A percentile compares a stretch with the other conserved stretches of the same genome.
Conservation (phyloP, 2,888 invertebrate species). For the Agonopterix heracliana region DNA sequence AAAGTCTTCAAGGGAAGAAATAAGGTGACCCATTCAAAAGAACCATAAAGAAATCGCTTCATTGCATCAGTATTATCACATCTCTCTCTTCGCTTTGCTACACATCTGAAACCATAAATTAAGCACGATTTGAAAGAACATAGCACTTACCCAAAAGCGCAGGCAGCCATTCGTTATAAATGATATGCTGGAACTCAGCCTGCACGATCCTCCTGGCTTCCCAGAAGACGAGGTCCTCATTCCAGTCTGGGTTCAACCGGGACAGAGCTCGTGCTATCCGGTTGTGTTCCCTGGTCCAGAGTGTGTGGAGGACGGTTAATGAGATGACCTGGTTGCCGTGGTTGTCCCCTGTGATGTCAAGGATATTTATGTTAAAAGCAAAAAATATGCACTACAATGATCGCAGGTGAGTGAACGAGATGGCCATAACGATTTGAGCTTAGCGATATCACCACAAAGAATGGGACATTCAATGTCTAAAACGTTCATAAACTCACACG, state of each 20-base stretch:
- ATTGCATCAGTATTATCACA: no score
- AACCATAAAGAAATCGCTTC: no score
- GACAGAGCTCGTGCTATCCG: conserved; percentile 79
- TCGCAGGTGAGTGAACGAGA: no score
- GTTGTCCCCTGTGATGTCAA: conserved; percentile 78
- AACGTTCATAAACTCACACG: no score
- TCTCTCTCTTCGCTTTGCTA: no score
- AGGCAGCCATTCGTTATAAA: conserved; percentile 89
- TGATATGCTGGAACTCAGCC: conserved; percentile 86
- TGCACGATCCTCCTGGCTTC: conserved; percentile 84
- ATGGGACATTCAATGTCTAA: no score
- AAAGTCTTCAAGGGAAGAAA: no score
- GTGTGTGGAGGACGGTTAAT: conserved; percentile 82
- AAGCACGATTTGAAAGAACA: no score
- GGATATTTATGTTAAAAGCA: not conserved
- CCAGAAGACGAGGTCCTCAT: conserved; percentile 83
- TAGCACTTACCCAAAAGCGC: conserved; percentile 78
- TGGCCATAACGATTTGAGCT: no score
- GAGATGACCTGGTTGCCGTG: conserved; percentile 87
- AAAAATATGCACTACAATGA: not conserved
- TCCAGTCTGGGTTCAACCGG: conserved; percentile 83
- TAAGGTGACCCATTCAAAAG: no score
- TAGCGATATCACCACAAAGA: no score
- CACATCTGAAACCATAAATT: no score
- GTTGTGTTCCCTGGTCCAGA: conserved; percentile 89